Conservation (phyloP, 2,888 invertebrate genomes). For the Agriopis aurantiaria region DNA sequence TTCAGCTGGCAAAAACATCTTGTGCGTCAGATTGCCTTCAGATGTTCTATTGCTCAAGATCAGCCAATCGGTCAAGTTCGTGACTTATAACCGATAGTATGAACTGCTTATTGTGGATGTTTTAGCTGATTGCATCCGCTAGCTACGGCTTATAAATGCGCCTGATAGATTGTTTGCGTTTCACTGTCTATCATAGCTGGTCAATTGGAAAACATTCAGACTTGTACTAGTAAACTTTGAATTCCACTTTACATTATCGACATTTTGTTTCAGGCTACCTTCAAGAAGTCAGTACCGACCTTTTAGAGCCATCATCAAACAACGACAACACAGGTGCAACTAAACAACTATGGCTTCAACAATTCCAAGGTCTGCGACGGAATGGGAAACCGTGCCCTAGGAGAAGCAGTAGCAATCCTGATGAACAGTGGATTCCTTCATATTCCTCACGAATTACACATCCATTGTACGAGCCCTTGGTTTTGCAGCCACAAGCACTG, state of each 20-base stretch:
- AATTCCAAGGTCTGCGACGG: constrained; percentile 20
- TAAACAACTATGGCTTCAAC: constrained; percentile 15
- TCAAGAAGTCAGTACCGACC: constrained; percentile 32
- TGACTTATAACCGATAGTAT: too few relatives aligned
- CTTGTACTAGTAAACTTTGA: neutral
- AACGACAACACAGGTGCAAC: constrained; percentile 4
- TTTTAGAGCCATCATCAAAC: constrained; percentile 8
- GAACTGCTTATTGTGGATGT: too few relatives aligned
- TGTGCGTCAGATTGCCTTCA: too few relatives aligned
- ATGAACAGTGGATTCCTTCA: constrained; percentile 37
- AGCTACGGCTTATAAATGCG: too few relatives aligned
- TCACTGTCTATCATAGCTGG: neutral
- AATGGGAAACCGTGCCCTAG: constrained; percentile 48
- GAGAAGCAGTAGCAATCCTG: constrained; percentile 36
- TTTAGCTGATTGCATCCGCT: too few relatives aligned
- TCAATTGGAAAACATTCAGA: neutral
- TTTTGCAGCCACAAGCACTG: constrained; percentile 39
- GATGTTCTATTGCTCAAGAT: too few relatives aligned
- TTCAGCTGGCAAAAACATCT: too few relatives aligned
- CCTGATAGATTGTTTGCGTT: neutral
- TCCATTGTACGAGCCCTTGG: constrained; percentile 24
- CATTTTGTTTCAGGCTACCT: constrained; percentile 31
- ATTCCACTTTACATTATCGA: neutral
- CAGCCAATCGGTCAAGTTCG: too few relatives aligned
- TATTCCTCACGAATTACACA: constrained; percentile 29